These are phyloP conservation scores for Drosophila ochracea DNA, from an alignment of 2,888 invertebrate genomes.

Conservation along the genomic window DNA sequence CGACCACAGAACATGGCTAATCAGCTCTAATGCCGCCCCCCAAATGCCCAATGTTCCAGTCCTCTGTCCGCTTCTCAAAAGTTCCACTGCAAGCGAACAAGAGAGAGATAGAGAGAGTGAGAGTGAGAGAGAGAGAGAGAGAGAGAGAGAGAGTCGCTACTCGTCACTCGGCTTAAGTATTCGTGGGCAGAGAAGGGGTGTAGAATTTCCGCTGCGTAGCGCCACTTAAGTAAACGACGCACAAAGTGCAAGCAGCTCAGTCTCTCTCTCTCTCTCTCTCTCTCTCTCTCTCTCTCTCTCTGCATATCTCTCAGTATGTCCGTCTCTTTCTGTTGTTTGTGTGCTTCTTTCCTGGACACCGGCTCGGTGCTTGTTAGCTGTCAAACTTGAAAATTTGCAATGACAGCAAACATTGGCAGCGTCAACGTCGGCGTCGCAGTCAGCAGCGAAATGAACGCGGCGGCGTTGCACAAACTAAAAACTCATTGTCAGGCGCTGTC, in stretches of 20 bases:
- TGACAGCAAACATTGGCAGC: conserved; percentile 83
- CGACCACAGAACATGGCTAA: conserved; percentile 46
- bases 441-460: conserved; percentile 66
- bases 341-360: conserved; percentile 33
- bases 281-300: conserved; percentile 2
- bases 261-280: conserved; percentile 4
- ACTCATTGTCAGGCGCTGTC: conserved; percentile 79
- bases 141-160: conserved; percentile 24
- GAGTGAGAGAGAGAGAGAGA: background rate
- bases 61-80: conserved; percentile 40
- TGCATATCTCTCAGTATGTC: background rate
- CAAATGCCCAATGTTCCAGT: background rate
- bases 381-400: conserved; percentile 84
- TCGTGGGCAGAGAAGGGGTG: conserved; percentile 9
- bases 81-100: conserved; percentile 24
- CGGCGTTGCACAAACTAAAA: conserved; percentile 72
- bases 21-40: conserved; percentile 46
- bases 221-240: conserved; percentile 74
- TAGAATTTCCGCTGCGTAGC: conserved; percentile 59
- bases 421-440: conserved; percentile 32
- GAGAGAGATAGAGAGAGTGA: background rate
- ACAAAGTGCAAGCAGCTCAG: conserved; percentile 42
- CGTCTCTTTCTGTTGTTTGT: conserved; percentile 3
- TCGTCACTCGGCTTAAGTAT: conserved; percentile 36
- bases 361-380: conserved; percentile 81